Base-by-base conservation (phyloP, 1,140 invertebrate genomes). In the Apis mellifera region DNA sequence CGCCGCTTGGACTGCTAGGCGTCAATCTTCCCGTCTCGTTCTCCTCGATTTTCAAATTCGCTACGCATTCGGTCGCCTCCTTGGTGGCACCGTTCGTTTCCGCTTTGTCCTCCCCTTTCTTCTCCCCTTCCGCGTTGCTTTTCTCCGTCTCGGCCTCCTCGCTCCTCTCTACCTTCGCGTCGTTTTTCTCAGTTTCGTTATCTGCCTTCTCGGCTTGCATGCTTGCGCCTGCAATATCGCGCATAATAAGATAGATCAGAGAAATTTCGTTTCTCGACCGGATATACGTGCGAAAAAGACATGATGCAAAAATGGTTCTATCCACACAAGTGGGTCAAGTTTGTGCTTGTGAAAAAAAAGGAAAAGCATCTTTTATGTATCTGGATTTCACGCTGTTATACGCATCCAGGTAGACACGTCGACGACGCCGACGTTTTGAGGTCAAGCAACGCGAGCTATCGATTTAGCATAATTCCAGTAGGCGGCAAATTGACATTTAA, bases 11-110 rank as follows among this genome's bases (percentile, higher is more conserved):
- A 48, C 84, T 91, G 21, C 84, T 74, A 0, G 90, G 86, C 7
- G 90, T 80, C 42, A 90, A 89, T 64, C 89, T 90, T 48, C 82
- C 76, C 11, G 85, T 60, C 3, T 68, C 68, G 0, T 91, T 42
- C 0, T 42, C 86, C 9, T 89, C 89, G n/a, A 93, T 86, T 77
- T 93, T 94, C 71, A 93, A 69, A 80, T 87, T 92, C 1, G 89
- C 89, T 0, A 91, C 84, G 13, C 90, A 88, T 2, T 71, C 73
- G 7, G 68, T 48, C 0, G 55, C 75, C 1, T 87, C 85, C 0
- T 87, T 78, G 4, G 52, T 66, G 2, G 74, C 73, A 52, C 86
- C 57, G 65, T 87, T 83, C 60, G 72, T 70, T 9, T 87, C 85
- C 26, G 13, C n/a, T 42, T 42, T 42, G 32, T 12, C 73, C 0